phyloP scores from a whole-genome alignment of 2,113 vertebrate species.

The Apodemus sylvaticus region DNA sequence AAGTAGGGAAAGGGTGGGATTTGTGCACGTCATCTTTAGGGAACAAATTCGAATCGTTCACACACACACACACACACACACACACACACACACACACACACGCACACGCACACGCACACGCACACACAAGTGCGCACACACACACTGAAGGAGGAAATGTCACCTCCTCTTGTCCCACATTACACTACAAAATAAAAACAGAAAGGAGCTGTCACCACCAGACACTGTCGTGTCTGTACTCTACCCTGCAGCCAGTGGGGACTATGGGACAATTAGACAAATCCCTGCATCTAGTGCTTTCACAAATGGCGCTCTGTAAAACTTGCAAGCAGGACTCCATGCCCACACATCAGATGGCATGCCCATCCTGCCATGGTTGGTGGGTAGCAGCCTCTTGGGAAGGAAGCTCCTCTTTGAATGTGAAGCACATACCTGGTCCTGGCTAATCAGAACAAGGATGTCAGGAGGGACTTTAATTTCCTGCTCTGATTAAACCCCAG shows the following conservation, averaged over 20 bases:
- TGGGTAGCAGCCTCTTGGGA: not conserved
- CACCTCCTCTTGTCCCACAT: not conserved
- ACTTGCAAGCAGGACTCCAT: not conserved
- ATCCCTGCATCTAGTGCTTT: not conserved
- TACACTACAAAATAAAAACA: slow-evolving; percentile 2
- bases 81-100: not conserved
- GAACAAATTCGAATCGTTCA: not conserved
- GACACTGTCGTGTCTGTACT: not conserved
- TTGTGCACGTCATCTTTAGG: not conserved
- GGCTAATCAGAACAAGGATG: slow-evolving; percentile 52
- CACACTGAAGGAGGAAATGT: not conserved
- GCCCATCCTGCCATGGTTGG: not conserved
- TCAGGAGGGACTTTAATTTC: slow-evolving; percentile 43
- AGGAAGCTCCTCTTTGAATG: slow-evolving; percentile 24
- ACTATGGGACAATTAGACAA: not conserved
- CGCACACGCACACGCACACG: not conserved
- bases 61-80: not conserved
- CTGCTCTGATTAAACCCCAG: slow-evolving; percentile 54
- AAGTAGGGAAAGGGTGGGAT: not conserved
- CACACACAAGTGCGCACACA: not conserved
- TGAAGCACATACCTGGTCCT: slow-evolving; percentile 41
- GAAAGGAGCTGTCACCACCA: not conserved
- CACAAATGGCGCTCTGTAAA: not conserved
- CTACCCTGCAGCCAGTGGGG: not conserved
- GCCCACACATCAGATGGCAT: not conserved